Percentiles rank a stretch among this genome's conserved stretches.
phyloP scores from a whole-genome alignment of 2,888 invertebrate species.

The Trilocha varians region DNA sequence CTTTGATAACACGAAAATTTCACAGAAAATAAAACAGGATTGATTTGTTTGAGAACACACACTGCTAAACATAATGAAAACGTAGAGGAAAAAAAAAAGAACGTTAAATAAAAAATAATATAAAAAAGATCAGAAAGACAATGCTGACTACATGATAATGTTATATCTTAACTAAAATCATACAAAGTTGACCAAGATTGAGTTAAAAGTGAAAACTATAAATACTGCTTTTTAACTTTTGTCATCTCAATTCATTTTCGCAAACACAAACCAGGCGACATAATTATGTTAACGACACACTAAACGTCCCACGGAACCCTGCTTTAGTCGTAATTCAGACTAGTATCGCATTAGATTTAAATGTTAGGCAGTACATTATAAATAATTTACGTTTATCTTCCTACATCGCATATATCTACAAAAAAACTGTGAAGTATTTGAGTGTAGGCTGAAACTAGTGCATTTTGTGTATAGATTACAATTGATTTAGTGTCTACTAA shows the following conservation, averaged over 20 bases:
- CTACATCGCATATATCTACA: neutral
- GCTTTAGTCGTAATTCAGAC: slow-evolving; percentile 6
- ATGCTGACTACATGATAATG: no score
- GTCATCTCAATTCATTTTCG: slow-evolving; percentile 2
- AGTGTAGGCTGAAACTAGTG: neutral
- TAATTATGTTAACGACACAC: slow-evolving; percentile 8
- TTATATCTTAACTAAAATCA: no score
- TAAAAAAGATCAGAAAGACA: no score
- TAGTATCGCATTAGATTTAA: slow-evolving; percentile 5
- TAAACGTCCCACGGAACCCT: slow-evolving; percentile 6
- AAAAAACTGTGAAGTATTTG: neutral
- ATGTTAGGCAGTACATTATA: slow-evolving; percentile 5
- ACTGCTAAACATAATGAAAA: no score
- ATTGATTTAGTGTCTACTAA: neutral
- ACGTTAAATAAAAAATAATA: no score
- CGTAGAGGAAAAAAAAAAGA: no score
- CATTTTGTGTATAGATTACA: neutral
- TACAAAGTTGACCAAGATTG: no score
- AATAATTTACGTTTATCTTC: slow-evolving; percentile 2
- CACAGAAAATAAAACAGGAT: no score
- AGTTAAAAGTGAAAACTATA: no score
- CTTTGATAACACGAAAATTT: no score
- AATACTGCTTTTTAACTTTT: no score
- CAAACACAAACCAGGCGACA: slow-evolving; percentile 1
- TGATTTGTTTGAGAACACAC: no score